Conservation (phyloP, 2,888 invertebrate species). For the Entomobrya multifasciata region DNA sequence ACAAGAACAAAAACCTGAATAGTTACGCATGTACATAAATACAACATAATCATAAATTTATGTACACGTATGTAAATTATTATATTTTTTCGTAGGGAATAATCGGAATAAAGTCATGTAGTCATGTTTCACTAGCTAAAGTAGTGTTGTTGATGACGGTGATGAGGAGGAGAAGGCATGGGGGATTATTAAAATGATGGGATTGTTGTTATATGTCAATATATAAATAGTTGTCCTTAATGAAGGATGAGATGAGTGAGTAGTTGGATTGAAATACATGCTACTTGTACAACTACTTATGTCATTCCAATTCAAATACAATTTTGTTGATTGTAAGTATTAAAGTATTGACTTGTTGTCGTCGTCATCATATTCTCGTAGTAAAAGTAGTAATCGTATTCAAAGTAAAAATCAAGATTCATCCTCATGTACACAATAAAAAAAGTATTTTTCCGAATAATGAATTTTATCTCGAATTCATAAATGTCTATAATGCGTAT, state of each 20-base stretch:
- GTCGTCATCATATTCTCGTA: not conserved
- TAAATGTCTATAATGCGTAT: too few species aligned
- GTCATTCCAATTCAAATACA: slow-evolving; percentile 44
- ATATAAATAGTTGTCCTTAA: slow-evolving; percentile 57
- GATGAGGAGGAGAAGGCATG: not conserved
- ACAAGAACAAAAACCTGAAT: slow-evolving; percentile 46
- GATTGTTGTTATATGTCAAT: slow-evolving; percentile 51
- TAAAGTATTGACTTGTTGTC: slow-evolving; percentile 46
- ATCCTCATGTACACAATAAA: not conserved
- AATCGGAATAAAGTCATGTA: too few species aligned
- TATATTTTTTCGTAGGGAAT: slow-evolving; percentile 3
- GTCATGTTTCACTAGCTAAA: too few species aligned
- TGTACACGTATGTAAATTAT: not conserved
- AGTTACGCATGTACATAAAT: slow-evolving; percentile 30
- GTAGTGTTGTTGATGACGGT: slow-evolving; percentile 28
- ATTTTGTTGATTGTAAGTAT: slow-evolving; percentile 39
- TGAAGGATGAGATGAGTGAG: slow-evolving; percentile 57
- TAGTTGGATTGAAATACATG: too few species aligned
- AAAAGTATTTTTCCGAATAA: not conserved
- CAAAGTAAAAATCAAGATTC: slow-evolving; percentile 22
- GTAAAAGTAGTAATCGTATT: not conserved
- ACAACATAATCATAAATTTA: slow-evolving; percentile 11
- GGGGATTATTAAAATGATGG: slow-evolving; percentile 24
- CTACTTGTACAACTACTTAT: slow-evolving; percentile 37
- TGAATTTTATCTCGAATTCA: too few species aligned